Percentiles rank a stretch among this genome's conserved stretches.
phyloP scores from a whole-genome alignment of 2,113 vertebrate genomes.

The Chrysochloris asiatica region DNA sequence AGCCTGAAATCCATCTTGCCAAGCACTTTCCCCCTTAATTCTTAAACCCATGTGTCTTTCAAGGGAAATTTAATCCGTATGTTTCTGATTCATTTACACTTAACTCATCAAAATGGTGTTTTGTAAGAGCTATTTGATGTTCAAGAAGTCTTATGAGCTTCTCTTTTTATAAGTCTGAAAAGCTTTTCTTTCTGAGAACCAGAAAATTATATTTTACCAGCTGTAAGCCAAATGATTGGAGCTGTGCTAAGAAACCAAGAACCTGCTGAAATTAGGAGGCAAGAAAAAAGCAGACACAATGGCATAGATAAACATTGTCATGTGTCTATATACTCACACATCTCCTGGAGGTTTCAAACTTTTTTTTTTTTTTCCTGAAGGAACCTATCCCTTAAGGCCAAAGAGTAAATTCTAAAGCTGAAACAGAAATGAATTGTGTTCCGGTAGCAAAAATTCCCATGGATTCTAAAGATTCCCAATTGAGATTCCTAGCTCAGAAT shows the following conservation, averaged over 20 bases:
- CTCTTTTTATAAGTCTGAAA: conserved; percentile 71
- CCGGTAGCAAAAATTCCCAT: neutral
- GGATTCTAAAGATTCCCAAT: neutral
- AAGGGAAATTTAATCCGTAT: conserved; percentile 81
- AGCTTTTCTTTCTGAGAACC: conserved; percentile 62
- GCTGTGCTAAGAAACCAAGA: conserved; percentile 48
- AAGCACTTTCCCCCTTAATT: conserved; percentile 74
- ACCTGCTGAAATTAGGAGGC: conserved; percentile 50
- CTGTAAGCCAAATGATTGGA: conserved; percentile 69
- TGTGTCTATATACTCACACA: neutral
- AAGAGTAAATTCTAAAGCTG: neutral
- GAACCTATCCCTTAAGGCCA: neutral
- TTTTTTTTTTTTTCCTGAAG: neutral
- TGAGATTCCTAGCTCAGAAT: neutral
- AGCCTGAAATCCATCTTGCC: conserved; percentile 76
- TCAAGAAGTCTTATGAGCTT: conserved; percentile 64
- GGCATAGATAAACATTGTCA: neutral
- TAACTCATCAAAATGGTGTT: conserved; percentile 82
- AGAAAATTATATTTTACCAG: conserved; percentile 75
- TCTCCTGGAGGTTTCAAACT: neutral
- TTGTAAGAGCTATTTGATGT: conserved; percentile 78
- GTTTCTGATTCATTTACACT: conserved; percentile 83
- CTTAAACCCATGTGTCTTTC: conserved; percentile 79
- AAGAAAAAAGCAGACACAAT: conserved; percentile 1
- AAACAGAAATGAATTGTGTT: neutral